Evolutionary conservation across 1,140 invertebrate genomes (phyloP).

Genomic region (Drosophila bocqueti): DNA sequence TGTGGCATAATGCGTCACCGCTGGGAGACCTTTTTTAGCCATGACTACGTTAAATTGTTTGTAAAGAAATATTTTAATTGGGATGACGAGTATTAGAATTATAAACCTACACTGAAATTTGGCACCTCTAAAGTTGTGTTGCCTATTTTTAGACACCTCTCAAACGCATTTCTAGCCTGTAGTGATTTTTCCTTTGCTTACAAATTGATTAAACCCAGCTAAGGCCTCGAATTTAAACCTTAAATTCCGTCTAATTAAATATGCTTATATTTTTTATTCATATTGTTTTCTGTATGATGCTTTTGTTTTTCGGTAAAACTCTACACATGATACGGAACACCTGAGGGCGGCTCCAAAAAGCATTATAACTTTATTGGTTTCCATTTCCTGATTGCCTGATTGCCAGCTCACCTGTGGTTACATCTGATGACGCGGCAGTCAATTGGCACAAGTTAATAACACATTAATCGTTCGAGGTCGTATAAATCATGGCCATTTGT

Average conservation of each 20-base stretch:
- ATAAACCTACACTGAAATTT: not conserved
- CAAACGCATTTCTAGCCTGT: not conserved
- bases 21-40: not conserved
- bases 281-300: not conserved
- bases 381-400: constrained; percentile 18
- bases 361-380: constrained; percentile 3
- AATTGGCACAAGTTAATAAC: constrained; percentile 34
- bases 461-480: constrained; percentile 32
- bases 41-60: not conserved
- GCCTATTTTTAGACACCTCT: not conserved
- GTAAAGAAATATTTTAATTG: not conserved
- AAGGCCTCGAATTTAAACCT: not conserved
- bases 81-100: not conserved
- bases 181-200: not conserved
- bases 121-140: not conserved
- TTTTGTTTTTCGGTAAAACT: not conserved
- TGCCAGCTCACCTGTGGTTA: not conserved
- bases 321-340: not conserved
- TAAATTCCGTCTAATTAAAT: not conserved
- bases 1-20: not conserved
- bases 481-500: constrained; percentile 43
- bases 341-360: not conserved
- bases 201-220: too few species aligned
- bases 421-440: constrained; percentile 11
- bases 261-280: not conserved